These are phyloP conservation scores for Muscicapa adusta DNA, from an alignment of 2,113 vertebrate genomes.

Conservation along the genomic window DNA sequence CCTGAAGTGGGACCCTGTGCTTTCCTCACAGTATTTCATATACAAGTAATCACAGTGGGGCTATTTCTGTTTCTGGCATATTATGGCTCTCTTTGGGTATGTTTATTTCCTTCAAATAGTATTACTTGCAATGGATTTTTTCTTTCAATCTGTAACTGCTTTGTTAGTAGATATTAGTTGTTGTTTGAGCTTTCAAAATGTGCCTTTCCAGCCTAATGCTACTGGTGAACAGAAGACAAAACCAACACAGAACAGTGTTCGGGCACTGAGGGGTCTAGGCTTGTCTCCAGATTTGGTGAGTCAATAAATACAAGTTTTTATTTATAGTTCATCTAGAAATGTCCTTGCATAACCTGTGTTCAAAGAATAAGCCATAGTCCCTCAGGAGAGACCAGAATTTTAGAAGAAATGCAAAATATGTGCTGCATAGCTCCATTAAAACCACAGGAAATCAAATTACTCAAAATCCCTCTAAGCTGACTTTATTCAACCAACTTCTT, in stretches of 20 bases:
- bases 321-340: not conserved
- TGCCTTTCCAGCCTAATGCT: conserved; percentile 72
- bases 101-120: not conserved
- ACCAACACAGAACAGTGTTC: conserved; percentile 81
- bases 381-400: not conserved
- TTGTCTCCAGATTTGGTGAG: conserved; percentile 81
- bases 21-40: not conserved
- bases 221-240: conserved; percentile 83
- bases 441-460: not conserved
- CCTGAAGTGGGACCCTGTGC: not conserved
- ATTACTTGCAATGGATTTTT: not conserved
- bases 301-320: not conserved
- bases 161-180: not conserved
- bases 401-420: not conserved
- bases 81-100: not conserved
- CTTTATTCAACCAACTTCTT: not conserved
- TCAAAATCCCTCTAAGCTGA: not conserved
- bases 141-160: not conserved
- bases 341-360: not conserved
- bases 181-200: not conserved
- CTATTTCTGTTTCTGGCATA: not conserved
- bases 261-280: conserved; percentile 75
- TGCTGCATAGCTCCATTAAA: not conserved
- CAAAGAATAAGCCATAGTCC: not conserved
- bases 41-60: not conserved